These are phyloP conservation scores for Archocentrus centrarchus DNA, from an alignment of 2,113 vertebrate genomes.

Conservation along the genomic window DNA sequence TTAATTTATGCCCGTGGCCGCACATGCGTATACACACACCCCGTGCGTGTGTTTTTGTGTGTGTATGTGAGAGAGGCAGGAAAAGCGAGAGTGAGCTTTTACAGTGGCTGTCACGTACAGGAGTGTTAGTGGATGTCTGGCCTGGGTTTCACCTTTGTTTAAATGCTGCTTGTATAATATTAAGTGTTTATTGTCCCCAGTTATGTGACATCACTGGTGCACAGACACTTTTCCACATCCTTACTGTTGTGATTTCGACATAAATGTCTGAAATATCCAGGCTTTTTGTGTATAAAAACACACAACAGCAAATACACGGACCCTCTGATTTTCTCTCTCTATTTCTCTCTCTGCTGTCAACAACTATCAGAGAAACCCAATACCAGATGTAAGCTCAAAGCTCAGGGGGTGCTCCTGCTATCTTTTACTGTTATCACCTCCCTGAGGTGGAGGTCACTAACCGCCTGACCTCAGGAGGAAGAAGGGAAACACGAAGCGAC, in stretches of 20 bases:
- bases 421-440: slow-evolving; percentile 57
- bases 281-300: background rate
- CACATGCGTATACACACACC: no score
- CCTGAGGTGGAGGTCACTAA: slow-evolving; percentile 37
- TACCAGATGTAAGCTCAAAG: slow-evolving; percentile 50
- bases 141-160: slow-evolving; percentile 12
- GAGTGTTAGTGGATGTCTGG: slow-evolving; percentile 13
- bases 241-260: background rate
- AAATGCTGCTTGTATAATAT: background rate
- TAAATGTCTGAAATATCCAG: slow-evolving; percentile 2
- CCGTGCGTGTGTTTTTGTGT: background rate
- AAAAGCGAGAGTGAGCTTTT: background rate
- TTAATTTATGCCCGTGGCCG: background rate
- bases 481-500: slow-evolving; percentile 5
- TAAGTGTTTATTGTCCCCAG: background rate
- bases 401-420: slow-evolving; percentile 31
- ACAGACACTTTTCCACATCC: background rate
- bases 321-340: background rate
- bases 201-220: background rate
- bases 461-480: slow-evolving; percentile 37
- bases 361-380: slow-evolving; percentile 36
- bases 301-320: background rate
- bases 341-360: slow-evolving; percentile 16
- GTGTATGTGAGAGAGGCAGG: background rate
- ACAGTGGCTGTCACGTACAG: slow-evolving; percentile 11